Base-by-base conservation (phyloP, 2,888 invertebrate genomes). In the Bruchidius siliquastri region DNA sequence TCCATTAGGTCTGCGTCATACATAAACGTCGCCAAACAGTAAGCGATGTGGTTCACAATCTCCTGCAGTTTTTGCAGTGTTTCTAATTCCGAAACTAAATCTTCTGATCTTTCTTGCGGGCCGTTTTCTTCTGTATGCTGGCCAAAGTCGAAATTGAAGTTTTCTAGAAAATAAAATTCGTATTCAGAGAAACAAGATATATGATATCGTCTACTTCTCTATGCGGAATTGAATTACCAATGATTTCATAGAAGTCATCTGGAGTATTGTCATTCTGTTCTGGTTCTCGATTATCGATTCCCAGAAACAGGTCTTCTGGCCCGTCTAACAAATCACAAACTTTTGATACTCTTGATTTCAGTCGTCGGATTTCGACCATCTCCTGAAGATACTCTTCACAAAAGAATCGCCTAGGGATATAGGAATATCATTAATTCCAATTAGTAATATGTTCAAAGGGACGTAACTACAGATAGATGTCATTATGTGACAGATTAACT, bases 331-430 rank as follows among this genome's bases (percentile, higher is more conserved):
- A 49, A 8, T 49, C 49, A 18, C 13, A 13, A 49, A 49, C 49
- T 49, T 49, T 49, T 49, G 49, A 49, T 49, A 49, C 49, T 18
- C 18, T 22, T 21, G 67, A 67, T 70, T 71, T 76, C 21, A 76
- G 66, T 72, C 72, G 71, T 70, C 69, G 68, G 72, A 75, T 77
- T 74, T 77, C 77, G 71, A 77, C 77, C 77, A 77, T 77, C 70
- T 76, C 76, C 73, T 74, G 21, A 70, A 73, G 69, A 74, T 18
- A 22, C 30, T 70, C 67, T 73, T 70, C 21, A 70, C 3, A 70
- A 72, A 70, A 22, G 21, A 69, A 71, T 66, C 72, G 49, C 18
- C 6, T 67, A 22, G 13, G 8, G 49, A 67, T 66, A 49, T 2
- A 20, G 22, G 21, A 20, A n/a, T n/a, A n/a, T n/a, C n/a, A n/a